Evolutionary conservation across 2,113 vertebrate species (phyloP).

Genomic region (Theropithecus gelada): DNA sequence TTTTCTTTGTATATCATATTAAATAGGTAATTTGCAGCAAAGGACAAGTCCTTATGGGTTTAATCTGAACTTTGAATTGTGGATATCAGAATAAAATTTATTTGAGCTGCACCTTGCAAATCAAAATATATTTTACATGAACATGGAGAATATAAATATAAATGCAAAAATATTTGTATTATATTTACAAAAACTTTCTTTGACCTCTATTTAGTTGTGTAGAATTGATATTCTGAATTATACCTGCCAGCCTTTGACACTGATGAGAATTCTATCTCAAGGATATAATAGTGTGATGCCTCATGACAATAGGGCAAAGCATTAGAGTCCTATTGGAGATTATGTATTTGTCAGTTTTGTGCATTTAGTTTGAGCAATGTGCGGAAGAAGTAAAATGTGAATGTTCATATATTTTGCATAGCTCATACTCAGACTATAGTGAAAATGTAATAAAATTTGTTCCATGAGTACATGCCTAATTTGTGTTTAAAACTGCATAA

Average conservation of each 20-base stretch:
- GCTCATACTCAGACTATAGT: background rate
- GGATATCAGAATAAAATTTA: slow-evolving; percentile 65
- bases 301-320: background rate
- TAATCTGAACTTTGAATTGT: slow-evolving; percentile 72
- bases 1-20: slow-evolving; percentile 73
- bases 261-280: slow-evolving; percentile 61
- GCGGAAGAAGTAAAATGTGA: slow-evolving; percentile 61
- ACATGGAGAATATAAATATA: slow-evolving; percentile 72
- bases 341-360: slow-evolving; percentile 56
- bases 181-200: slow-evolving; percentile 43
- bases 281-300: slow-evolving; percentile 46
- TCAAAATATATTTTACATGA: slow-evolving; percentile 72
- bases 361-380: slow-evolving; percentile 40
- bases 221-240: slow-evolving; percentile 58
- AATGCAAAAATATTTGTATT: slow-evolving; percentile 68
- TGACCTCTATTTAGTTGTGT: slow-evolving; percentile 56
- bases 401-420: slow-evolving; percentile 59
- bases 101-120: slow-evolving; percentile 66
- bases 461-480: background rate
- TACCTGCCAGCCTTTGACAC: slow-evolving; percentile 45
- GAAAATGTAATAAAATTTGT: background rate
- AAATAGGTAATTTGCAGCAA: slow-evolving; percentile 78
- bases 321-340: slow-evolving; percentile 65
- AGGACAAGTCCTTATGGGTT: slow-evolving; percentile 69
- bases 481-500: background rate